These are phyloP conservation scores for Campylomormyrus numenius DNA, from an alignment of 2,113 vertebrate species.

Conservation along the genomic window DNA sequence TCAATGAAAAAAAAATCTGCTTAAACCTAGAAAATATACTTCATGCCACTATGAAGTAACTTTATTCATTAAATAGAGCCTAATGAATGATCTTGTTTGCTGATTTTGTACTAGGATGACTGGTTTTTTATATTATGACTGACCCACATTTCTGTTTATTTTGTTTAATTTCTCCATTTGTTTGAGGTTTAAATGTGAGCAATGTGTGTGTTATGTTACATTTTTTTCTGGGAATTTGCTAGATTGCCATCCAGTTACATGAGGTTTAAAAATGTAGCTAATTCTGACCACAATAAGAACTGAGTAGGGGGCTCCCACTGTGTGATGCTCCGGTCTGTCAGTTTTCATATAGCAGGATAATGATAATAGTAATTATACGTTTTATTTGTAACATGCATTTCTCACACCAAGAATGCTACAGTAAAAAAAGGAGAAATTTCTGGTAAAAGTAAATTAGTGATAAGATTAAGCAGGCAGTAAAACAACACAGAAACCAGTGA, in stretches of 20 bases:
- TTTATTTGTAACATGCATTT: background rate
- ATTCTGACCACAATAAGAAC: background rate
- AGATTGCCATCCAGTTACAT: background rate
- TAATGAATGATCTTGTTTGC: background rate
- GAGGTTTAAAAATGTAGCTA: background rate
- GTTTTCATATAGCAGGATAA: background rate
- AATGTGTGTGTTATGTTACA: background rate
- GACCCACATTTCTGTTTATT: background rate
- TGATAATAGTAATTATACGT: background rate
- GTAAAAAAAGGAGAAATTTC: background rate
- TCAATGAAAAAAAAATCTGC: background rate
- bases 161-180: background rate
- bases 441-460: background rate
- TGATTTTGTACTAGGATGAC: background rate
- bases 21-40: background rate
- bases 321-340: background rate
- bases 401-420: background rate
- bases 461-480: background rate
- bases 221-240: background rate
- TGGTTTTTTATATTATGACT: background rate
- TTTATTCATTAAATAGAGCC: background rate
- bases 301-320: background rate
- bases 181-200: background rate
- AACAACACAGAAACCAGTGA: background rate
- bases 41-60: background rate